Conservation (phyloP, 2,888 invertebrate species). For the Adelognathus sp. region DNA sequence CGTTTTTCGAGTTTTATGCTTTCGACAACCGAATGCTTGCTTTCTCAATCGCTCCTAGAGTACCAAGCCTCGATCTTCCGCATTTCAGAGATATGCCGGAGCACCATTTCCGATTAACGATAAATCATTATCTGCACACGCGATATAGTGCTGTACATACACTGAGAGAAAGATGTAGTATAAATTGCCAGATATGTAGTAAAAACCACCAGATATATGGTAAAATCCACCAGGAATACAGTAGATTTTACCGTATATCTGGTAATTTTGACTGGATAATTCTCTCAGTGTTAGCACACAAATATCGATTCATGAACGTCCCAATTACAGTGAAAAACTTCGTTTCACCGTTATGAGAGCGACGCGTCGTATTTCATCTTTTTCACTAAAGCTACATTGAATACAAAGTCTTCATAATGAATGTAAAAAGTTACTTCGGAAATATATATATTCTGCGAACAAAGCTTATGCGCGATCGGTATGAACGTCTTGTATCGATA, state of each 20-base stretch:
- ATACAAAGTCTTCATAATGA: too few relatives aligned
- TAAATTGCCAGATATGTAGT: too few relatives aligned
- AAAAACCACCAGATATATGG: too few relatives aligned
- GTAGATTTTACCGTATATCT: too few relatives aligned
- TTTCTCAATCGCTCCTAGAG: neutral
- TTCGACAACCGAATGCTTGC: neutral
- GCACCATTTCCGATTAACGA: slow-evolving; percentile 7
- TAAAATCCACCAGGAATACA: too few relatives aligned
- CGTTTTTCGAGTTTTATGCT: neutral
- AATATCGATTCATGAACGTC: too few relatives aligned
- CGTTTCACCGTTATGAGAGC: too few relatives aligned
- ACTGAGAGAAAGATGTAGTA: too few relatives aligned
- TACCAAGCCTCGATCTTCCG: slow-evolving; percentile 31
- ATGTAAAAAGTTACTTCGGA: neutral
- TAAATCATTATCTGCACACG: neutral
- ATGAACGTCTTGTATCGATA: neutral
- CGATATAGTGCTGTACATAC: neutral
- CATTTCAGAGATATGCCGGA: slow-evolving; percentile 18
- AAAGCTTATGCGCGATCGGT: neutral
- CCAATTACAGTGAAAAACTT: too few relatives aligned
- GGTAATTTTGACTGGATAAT: too few relatives aligned
- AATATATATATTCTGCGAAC: neutral
- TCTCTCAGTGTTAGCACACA: too few relatives aligned
- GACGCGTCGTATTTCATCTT: neutral
- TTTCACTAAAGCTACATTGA: neutral